Base-by-base conservation (phyloP, 2,888 invertebrate species). In the Apodemia duryi region DNA sequence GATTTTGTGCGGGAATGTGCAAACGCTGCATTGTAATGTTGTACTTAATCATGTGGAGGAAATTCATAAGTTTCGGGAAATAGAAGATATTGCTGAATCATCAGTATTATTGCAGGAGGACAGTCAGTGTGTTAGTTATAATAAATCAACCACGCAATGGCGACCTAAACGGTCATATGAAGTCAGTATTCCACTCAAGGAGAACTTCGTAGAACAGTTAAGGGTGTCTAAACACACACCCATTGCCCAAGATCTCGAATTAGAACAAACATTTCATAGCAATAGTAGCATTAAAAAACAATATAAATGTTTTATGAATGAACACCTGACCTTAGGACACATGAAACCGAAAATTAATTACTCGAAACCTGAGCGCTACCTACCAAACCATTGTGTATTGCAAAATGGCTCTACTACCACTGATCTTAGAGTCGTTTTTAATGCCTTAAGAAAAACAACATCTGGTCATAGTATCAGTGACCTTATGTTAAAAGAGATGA, bases 401-500 rank as follows among this genome's bases (percentile, higher is more conserved):
- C 11, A 28, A 54, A 38, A 28, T n/a, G 65, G 63, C 4, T 66
- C 65, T 5, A 46, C 60, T 21, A 66, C 63, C 10, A 66, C 67
- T 43, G n/a, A n/a, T n/a, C n/a, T n/a, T n/a, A n/a, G n/a, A n/a
- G n/a, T n/a, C n/a, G n/a, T n/a, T n/a, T n/a, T n/a, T n/a, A n/a
- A n/a, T n/a, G n/a, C n/a, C n/a, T n/a, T n/a, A n/a, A n/a, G n/a
- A n/a, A n/a, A n/a, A 46, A 46, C 46, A 69, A 71, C 70, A 43
- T 68, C 66, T 32, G 65, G 71, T 0, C 61, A 35, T 1, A 72
- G 71, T 28, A 57, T 76, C 5, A 76, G 75, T 65, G 72, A 72
- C 32, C 2, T 71, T 0, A 72, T 74, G 69, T 13, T 46, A 11
- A 46, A 46, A 13, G 73, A 74, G 0, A 72, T 74, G 0, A 74